Evolutionary conservation across 2,113 vertebrate species (phyloP), one percentile per base, ranked within the genome.

Genomic region (Pseudorectes ferrugineus): DNA sequence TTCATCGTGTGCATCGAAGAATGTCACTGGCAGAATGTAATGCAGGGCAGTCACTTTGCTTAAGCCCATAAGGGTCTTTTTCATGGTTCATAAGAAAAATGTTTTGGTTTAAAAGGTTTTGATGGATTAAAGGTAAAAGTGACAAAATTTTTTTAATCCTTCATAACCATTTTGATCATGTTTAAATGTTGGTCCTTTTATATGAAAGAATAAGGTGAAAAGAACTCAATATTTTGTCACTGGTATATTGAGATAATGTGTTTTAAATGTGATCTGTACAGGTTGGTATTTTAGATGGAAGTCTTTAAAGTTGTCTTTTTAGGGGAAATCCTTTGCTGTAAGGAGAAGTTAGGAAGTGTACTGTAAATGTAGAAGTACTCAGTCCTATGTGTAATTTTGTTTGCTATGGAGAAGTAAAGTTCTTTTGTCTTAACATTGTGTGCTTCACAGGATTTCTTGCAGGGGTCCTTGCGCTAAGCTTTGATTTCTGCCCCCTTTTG

Each of bases 381-480:
- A 87, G 92, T 96, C 95, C 87, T 89, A 71, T 91, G 62, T 98
- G 96, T 97, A 59, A 95, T 95, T 97, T 97, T 96, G 90, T 95
- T 98, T 89, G 96, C 96, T 95, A 97, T 72, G 82, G 81, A 97
- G 91, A 94, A 95, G 92, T 96, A 75, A 97, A 96, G 46, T 94
- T 96, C 75, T 85, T 96, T 93, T 96, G 76, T 96, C 91, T 83
- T 95, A 96, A 84, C 61, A 43, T 55, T 65, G 82, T 72, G 73
- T 68, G 82, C 59, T 95, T 91, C 86, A 49, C 62, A 97, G 70
- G 85, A 79, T 93, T 97, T 93, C 80, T 94, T 91, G 85, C 71
- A 67, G 76, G 49, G 40, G 10, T 68, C 74, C 48, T 82, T 29
- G 28, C 0, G 13, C 61, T 18, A 24, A 36, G 33, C 35, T 90